Conservation (phyloP, 2,888 invertebrate species). For the Synergus japonicus region DNA sequence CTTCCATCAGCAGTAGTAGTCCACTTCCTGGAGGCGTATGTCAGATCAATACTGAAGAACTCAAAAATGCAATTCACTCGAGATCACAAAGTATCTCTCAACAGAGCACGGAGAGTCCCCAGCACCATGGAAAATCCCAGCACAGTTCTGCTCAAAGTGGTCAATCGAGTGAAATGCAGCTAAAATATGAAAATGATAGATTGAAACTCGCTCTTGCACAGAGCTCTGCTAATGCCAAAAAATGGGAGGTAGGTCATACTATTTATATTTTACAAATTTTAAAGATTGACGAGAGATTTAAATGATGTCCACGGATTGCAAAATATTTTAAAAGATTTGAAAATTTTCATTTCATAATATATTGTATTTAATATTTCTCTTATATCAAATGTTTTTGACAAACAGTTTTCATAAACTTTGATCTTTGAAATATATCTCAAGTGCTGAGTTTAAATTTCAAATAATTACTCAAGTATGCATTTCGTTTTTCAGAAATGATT, state of each 20-base stretch:
- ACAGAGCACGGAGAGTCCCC: constrained; percentile 81
- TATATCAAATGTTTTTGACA: background rate
- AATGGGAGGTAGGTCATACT: constrained; percentile 86
- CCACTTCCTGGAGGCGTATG: constrained; percentile 71
- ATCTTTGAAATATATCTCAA: background rate
- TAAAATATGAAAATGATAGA: constrained; percentile 98
- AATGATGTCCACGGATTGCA: no score
- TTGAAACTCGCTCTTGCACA: constrained; percentile 96
- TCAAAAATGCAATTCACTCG: constrained; percentile 74
- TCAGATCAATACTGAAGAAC: constrained; percentile 74
- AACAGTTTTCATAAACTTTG: background rate
- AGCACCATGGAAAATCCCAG: constrained; percentile 79
- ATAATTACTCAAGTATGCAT: background rate
- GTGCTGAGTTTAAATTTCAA: background rate
- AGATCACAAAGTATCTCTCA: constrained; percentile 74
- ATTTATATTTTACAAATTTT: background rate
- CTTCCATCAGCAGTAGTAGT: constrained; percentile 73
- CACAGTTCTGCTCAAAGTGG: constrained; percentile 67
- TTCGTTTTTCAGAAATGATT: no score
- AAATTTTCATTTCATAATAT: no score
- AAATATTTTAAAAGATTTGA: no score
- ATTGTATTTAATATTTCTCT: no score
- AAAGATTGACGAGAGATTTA: background rate
- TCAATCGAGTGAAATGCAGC: constrained; percentile 86
- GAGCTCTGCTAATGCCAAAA: constrained; percentile 98